Base-by-base conservation (phyloP, 2,113 vertebrate species). In the Dendrocopos noguchii region DNA sequence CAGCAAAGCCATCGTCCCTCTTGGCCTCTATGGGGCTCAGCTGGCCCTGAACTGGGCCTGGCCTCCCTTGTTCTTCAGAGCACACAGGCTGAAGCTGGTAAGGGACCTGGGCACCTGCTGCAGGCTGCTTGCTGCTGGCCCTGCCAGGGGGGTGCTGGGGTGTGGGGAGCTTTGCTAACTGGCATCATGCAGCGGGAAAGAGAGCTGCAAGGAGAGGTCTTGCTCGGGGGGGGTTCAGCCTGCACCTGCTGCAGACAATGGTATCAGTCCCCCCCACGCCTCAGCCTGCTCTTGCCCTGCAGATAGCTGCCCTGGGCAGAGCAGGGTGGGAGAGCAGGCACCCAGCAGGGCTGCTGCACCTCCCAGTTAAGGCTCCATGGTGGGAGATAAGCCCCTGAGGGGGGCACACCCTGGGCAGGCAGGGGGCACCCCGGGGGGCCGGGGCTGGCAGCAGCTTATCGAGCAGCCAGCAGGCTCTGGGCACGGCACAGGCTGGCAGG, bases 11-110 rank as follows among this genome's bases (percentile, higher is more conserved):
- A 6, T 97, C 66, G 74, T 99, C 65, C 99, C 99, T 2, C 93
- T 99, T 6, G 98, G 99, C 61, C 98, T 99, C 56, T 99, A 99
- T 21, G 98, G 98, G 55, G 78, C 97, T n/a, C 98, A 99, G 95
- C 96, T 99, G 29, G 87, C 95, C 74, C 70, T 99, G 75, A 99
- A 98, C 97, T 99, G 98, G 98, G 95, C 97, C 28, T 98, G 98
- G 98, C 98, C 98, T 50, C 97, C 97, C 9, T 91, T 99, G 82
- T 98, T 99, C 96, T 98, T 99, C 14, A 96, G 97, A 2, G 98
- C 97, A 80, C 98, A 87, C 83, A 98, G 97, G 70, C 88, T 98
- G 8, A 98, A 98, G 95, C 91, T 97, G 98, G 99, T 98, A 98
- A 97, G 0, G 44, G 68, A 34, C 10, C 77, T 7, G 3, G 1